Evolutionary conservation across 2,113 vertebrate genomes (phyloP).

Genomic region (Perognathus longimembris): DNA sequence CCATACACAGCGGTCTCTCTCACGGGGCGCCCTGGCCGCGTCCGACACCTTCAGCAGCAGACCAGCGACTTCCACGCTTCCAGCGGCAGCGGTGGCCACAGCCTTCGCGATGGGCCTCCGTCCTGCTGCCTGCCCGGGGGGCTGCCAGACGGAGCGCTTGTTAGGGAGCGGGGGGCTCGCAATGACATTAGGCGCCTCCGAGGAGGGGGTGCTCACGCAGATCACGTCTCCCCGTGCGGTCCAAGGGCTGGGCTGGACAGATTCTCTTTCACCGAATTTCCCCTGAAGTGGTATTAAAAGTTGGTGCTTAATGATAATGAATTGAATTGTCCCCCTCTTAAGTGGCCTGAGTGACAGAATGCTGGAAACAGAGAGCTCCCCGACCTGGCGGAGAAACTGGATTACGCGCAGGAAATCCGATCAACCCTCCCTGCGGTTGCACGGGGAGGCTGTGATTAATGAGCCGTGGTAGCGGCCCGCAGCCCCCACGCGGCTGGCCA

Average conservation of each 20-base stretch:
- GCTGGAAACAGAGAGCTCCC: constrained; percentile 84
- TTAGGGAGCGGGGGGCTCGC: constrained; percentile 80
- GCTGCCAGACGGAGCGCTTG: constrained; percentile 79
- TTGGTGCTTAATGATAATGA: constrained; percentile 88
- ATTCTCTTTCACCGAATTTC: constrained; percentile 79
- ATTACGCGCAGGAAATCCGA: constrained; percentile 90
- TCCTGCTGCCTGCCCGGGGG: constrained; percentile 72
- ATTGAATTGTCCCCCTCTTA: constrained; percentile 88
- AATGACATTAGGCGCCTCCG: constrained; percentile 77
- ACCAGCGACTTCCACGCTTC: background rate
- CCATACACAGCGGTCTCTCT: accelerated
- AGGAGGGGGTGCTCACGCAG: constrained; percentile 81
- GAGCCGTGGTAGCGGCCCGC: constrained; percentile 74
- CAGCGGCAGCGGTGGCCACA: background rate
- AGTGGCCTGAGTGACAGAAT: constrained; percentile 85
- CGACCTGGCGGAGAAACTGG: constrained; percentile 85
- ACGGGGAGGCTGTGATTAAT: constrained; percentile 88
- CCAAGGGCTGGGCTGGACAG: constrained; percentile 72
- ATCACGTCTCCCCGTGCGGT: constrained; percentile 75
- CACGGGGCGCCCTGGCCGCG: accelerated
- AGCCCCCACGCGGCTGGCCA: accelerated
- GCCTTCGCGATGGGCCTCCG: constrained; percentile 57
- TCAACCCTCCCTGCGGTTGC: constrained; percentile 89
- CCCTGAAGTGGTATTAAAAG: constrained; percentile 85
- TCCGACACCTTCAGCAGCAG: accelerated